A percentile compares a stretch with the other conserved stretches of the same genome.
phyloP scores from a whole-genome alignment of 2,797 vertebrate species.

The Lagorchestes hirsutus region DNA sequence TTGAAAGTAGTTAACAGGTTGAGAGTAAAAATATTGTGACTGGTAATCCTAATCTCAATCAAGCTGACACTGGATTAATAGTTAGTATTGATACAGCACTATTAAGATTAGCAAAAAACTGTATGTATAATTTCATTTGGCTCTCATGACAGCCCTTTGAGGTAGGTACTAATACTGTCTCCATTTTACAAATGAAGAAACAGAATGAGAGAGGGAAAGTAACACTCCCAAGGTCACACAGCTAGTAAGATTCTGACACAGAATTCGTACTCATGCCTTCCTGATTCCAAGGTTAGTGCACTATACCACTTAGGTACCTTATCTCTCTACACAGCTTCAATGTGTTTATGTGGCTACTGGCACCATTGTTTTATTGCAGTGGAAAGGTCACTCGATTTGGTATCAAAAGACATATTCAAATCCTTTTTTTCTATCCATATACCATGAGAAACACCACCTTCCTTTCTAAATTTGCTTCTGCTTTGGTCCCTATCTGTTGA shows the following conservation, averaged over 20 bases:
- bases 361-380: background rate
- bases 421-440: background rate
- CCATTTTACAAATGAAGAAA: background rate
- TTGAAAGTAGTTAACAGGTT: background rate
- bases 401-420: background rate
- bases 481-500: background rate
- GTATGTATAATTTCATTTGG: background rate
- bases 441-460: background rate
- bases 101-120: background rate
- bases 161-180: background rate
- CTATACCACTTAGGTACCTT: background rate
- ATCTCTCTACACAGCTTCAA: background rate
- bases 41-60: background rate
- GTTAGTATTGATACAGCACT: background rate
- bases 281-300: background rate
- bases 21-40: background rate
- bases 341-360: background rate
- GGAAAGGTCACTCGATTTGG: background rate
- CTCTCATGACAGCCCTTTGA: background rate
- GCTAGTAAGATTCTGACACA: background rate
- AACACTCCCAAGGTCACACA: background rate
- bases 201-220: background rate
- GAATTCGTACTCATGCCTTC: background rate
- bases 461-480: background rate
- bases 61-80: background rate